A percentile compares a stretch with the other conserved stretches of the same genome.
phyloP scores from a whole-genome alignment of 2,113 vertebrate species.

The Vidua chalybeata region DNA sequence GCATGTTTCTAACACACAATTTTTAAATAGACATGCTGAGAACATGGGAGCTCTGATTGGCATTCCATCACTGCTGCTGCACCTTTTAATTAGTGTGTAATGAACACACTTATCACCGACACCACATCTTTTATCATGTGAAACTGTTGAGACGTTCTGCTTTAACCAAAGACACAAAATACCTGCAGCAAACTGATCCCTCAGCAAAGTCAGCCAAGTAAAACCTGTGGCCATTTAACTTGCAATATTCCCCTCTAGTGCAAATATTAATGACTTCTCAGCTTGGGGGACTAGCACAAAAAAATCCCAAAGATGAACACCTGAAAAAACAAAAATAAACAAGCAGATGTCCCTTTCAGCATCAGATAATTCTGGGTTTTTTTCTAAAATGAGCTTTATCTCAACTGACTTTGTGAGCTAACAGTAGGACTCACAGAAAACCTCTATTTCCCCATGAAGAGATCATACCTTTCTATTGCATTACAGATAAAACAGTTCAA shows the following conservation, averaged over 20 bases:
- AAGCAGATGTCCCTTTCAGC: background rate
- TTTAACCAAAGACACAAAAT: conserved; percentile 61
- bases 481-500: background rate
- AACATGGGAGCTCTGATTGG: conserved; percentile 39
- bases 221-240: conserved; percentile 29
- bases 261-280: background rate
- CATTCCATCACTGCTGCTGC: conserved; percentile 53
- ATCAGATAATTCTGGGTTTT: background rate
- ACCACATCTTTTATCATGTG: conserved; percentile 51
- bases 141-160: conserved; percentile 65
- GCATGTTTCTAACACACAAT: background rate
- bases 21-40: conserved; percentile 51
- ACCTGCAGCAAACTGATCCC: conserved; percentile 63
- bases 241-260: background rate
- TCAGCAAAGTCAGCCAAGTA: conserved; percentile 60
- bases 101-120: conserved; percentile 56
- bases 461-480: background rate
- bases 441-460: background rate
- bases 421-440: background rate
- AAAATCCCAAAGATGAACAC: background rate
- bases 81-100: conserved; percentile 73
- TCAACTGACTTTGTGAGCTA: background rate
- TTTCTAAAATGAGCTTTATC: background rate
- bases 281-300: background rate
- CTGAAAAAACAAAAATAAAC: background rate